These are phyloP conservation scores for Calephelis nemesis DNA, from an alignment of 1,140 invertebrate species.

Conservation along the genomic window DNA sequence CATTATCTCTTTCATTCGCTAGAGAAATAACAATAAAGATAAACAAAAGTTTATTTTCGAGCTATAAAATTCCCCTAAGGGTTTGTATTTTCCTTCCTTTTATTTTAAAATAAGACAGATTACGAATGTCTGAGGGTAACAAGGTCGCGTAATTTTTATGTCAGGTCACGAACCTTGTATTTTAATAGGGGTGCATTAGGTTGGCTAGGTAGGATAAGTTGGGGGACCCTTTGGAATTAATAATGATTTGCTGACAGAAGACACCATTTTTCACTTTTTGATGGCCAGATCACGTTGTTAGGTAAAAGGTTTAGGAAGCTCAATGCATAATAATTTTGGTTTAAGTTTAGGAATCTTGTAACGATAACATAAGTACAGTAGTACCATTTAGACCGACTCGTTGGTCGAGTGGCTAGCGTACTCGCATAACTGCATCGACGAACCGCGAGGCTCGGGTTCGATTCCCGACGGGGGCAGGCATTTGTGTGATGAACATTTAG, in stretches of 20 bases:
- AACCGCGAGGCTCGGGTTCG: no score
- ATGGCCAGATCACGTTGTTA: constrained; percentile 15
- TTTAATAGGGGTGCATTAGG: constrained; percentile 17
- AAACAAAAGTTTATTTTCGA: not conserved
- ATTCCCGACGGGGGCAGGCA: no score
- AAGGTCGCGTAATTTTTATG: constrained; percentile 11
- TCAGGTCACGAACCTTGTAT: constrained; percentile 6
- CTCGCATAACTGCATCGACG: no score
- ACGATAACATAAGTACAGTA: no score
- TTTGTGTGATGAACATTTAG: no score
- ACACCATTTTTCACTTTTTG: constrained; percentile 11
- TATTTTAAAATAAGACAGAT: constrained; percentile 14
- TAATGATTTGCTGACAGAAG: constrained; percentile 13
- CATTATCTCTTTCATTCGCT: not conserved
- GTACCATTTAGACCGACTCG: no score
- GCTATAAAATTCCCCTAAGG: not conserved
- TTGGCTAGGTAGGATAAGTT: constrained; percentile 10
- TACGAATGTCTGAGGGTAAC: constrained; percentile 1
- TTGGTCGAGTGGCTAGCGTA: no score
- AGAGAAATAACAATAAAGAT: constrained; percentile 1
- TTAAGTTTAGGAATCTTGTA: not conserved
- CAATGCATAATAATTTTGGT: constrained; percentile 6
- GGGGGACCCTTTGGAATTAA: constrained; percentile 9
- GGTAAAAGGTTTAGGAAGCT: constrained; percentile 11
- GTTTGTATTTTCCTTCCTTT: not conserved